Evolutionary conservation across 2,113 vertebrate genomes (phyloP).

Genomic region (Trichechus manatus): DNA sequence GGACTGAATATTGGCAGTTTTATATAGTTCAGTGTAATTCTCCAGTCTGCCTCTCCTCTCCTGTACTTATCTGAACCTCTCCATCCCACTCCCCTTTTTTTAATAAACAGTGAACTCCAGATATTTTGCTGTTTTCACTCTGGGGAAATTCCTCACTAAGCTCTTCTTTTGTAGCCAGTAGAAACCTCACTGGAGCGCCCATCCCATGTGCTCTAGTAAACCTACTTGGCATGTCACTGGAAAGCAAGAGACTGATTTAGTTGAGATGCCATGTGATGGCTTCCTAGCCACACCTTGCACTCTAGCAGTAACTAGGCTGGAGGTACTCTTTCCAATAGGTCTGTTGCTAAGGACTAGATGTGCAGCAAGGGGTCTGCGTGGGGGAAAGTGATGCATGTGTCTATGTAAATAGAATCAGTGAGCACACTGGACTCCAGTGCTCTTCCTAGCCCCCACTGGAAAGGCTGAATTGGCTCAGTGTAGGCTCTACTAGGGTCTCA

Average conservation of each 20-base stretch:
- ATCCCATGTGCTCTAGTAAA: neutral
- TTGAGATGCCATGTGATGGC: fast-evolving
- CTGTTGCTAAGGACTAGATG: neutral
- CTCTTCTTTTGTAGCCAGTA: neutral
- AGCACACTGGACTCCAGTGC: fast-evolving
- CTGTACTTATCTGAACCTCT: neutral
- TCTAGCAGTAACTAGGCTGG: fast-evolving
- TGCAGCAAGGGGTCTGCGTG: neutral
- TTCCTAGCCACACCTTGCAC: neutral
- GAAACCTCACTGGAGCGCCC: neutral
- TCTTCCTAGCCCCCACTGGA: neutral
- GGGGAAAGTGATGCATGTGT: neutral
- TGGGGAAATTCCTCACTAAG: neutral
- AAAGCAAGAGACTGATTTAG: no score
- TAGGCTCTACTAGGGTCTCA: neutral
- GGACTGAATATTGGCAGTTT: neutral
- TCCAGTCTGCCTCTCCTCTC: neutral
- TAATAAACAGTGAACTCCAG: neutral
- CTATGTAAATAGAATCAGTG: neutral
- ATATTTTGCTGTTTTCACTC: neutral
- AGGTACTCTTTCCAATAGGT: neutral
- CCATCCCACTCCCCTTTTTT: neutral
- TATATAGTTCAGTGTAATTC: neutral
- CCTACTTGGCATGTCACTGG: neutral
- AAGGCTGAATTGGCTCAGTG: neutral